These are phyloP conservation scores for Taenioides sp. DNA, from an alignment of 2,797 vertebrate genomes.

Conservation along the genomic window DNA sequence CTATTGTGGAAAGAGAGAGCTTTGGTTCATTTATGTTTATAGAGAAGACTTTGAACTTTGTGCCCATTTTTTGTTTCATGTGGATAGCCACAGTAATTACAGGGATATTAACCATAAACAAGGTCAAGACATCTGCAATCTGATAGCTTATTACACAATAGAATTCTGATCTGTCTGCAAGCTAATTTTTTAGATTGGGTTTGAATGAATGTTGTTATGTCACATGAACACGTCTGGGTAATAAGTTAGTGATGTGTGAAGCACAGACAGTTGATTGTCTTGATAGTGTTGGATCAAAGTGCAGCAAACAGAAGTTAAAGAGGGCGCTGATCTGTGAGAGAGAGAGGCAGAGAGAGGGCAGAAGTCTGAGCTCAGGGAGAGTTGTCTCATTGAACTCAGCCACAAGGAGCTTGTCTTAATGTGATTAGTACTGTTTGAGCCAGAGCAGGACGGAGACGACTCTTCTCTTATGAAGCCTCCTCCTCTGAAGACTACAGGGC, in stretches of 20 bases:
- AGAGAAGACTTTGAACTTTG: too few relatives aligned
- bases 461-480: constrained; percentile 33
- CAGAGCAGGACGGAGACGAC: constrained; percentile 18
- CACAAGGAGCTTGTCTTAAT: constrained; percentile 65
- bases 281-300: constrained; percentile 53
- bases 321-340: constrained; percentile 41
- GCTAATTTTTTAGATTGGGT: too few relatives aligned
- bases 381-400: constrained; percentile 49
- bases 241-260: constrained; percentile 37
- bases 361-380: constrained; percentile 58
- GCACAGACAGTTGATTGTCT: constrained; percentile 49
- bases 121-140: too few relatives aligned
- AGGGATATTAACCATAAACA: too few relatives aligned
- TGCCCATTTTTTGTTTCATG: too few relatives aligned
- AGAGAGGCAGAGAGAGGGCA: constrained; percentile 33
- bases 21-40: too few relatives aligned
- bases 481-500: constrained; percentile 3
- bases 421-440: constrained; percentile 64
- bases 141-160: too few relatives aligned
- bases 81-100: too few relatives aligned
- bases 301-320: constrained; percentile 43
- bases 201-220: too few relatives aligned
- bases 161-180: too few relatives aligned
- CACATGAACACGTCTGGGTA: constrained; percentile 14
- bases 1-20: too few relatives aligned